Percentiles rank a stretch among this genome's conserved stretches.
phyloP scores from a whole-genome alignment of 2,113 vertebrate genomes.

The Camelus bactrianus region DNA sequence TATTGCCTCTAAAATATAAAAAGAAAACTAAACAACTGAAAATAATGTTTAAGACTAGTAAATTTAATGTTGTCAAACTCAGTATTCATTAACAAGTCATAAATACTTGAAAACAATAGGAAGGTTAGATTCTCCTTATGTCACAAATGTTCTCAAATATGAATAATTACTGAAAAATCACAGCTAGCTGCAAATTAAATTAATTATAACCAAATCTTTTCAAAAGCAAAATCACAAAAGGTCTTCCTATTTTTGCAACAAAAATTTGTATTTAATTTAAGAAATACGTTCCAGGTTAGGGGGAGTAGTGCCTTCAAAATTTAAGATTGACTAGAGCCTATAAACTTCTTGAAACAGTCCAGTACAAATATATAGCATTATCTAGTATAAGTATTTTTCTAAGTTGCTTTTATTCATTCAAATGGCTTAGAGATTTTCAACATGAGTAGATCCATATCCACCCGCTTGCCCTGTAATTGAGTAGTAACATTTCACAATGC shows the following conservation, averaged over 20 bases:
- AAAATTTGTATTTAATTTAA: neutral
- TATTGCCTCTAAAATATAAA: neutral
- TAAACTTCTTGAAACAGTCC: neutral
- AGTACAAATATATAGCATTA: neutral
- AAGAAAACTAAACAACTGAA: neutral
- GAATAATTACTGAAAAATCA: neutral
- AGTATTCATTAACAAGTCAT: slow-evolving; percentile 1
- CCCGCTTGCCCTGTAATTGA: neutral
- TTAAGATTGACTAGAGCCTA: neutral
- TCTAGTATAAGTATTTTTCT: neutral
- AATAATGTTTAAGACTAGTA: neutral
- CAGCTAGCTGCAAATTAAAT: neutral
- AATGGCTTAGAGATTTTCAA: neutral
- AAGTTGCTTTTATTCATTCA: neutral
- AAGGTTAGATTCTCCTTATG: neutral
- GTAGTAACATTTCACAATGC: neutral
- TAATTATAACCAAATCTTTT: neutral
- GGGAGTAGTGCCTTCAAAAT: neutral
- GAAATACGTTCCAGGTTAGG: neutral
- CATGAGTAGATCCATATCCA: neutral
- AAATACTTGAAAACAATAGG: neutral
- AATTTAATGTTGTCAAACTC: neutral
- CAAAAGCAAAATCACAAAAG: neutral
- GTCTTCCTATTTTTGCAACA: neutral
- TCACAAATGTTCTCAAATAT: neutral